Conservation (phyloP, 2,888 invertebrate genomes). For the Penaeus monodon region DNA sequence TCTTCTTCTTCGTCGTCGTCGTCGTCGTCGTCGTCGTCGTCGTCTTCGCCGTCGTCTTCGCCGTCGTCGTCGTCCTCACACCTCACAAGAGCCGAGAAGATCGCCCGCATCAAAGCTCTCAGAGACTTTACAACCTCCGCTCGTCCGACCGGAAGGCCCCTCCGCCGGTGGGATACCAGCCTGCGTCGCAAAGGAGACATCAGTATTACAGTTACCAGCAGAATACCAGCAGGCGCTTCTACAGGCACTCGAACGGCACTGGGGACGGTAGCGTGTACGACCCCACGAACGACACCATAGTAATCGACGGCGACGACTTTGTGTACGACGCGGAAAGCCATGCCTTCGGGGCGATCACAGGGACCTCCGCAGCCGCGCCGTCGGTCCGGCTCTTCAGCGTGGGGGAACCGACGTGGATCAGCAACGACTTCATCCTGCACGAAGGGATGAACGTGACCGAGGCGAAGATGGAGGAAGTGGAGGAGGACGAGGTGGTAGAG, state of each 20-base stretch:
- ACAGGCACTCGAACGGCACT: slow-evolving; percentile 33
- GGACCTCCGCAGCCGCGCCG: background rate
- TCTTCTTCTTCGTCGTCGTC: background rate
- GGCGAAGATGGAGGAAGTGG: background rate
- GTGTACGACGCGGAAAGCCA: slow-evolving; percentile 36
- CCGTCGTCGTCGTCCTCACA: background rate
- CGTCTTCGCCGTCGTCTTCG: too few relatives aligned
- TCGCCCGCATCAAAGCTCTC: slow-evolving; percentile 36
- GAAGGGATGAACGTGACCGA: slow-evolving; percentile 5
- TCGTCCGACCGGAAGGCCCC: background rate
- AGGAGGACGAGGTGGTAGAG: background rate
- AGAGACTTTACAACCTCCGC: slow-evolving; percentile 27
- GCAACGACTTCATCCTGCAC: background rate
- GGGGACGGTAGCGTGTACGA: background rate
- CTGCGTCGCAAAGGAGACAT: background rate
- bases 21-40: background rate
- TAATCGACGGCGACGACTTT: slow-evolving; percentile 26
- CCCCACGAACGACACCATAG: background rate
- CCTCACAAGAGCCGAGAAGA: slow-evolving; percentile 27
- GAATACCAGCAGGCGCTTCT: slow-evolving; percentile 26
- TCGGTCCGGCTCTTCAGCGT: slow-evolving; percentile 28
- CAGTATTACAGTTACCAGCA: background rate
- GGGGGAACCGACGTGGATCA: slow-evolving; percentile 48
- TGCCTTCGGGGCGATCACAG: slow-evolving; percentile 14
- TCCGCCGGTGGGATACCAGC: background rate